Base-by-base conservation (phyloP, 1,140 invertebrate species). In the Caerostris extrusa region DNA sequence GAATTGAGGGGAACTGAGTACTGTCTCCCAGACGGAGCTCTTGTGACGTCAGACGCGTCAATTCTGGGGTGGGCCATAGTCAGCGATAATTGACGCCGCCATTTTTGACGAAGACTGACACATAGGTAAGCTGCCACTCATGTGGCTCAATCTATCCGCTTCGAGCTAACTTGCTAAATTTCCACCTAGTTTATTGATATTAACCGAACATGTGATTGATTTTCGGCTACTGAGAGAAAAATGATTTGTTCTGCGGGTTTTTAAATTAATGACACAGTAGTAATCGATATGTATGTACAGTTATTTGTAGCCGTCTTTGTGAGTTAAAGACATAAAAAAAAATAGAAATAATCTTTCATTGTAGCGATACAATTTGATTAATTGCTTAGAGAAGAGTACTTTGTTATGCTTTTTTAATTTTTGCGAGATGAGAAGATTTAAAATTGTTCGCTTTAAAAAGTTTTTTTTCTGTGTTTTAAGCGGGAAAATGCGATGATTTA, bases 81-180 rank as follows among this genome's bases (percentile, higher is more conserved):
- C 86, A 81, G 90, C 56, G 95, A 95, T 95, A 95, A 95, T 95
- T 95, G 95, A 95, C 94, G 95, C 94, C 95, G 95, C 95, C 95
- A 95, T 95, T 95, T 95, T 95, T 95, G 95, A 95, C 95, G 95
- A 95, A 95, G 95, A 95, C 95, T 95, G 95, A 95, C 95, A 95
- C 92, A 82, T 95, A 95, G 95, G 95, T 95, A 95, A 95, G 95
- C 95, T 95, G 95, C 95, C 95, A 95, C 91, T 95, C 95, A 95
- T 94, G 92, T 93, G 55, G 69, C 57, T 69, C 55, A 93, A 88
- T 87, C 92, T 89, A 82, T 82, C 64, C 53, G 92, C 60, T 56
- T 60, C 60, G 85, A 58, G 55, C 53, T 93, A 93, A 89, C 92
- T 93, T 93, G 92, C 61, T 81, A 93, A 87, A 50, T 93, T 87